phyloP scores from a whole-genome alignment of 2,888 invertebrate genomes.

The Pseudococcus viburni region DNA sequence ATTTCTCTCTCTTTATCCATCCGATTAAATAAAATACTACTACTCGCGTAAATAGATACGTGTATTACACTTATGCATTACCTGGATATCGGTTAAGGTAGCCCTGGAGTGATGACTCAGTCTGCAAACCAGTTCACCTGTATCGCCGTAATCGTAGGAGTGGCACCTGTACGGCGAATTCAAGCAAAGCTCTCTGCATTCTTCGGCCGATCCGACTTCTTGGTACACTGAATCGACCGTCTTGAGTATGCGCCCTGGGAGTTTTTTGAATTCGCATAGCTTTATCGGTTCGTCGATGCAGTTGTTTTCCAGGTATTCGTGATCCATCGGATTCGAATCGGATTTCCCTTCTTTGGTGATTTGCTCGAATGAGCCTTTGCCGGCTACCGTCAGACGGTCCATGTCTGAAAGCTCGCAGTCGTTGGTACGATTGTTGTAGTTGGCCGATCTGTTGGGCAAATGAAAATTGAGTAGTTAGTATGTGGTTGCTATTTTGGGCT shows the following conservation, averaged over 20 bases:
- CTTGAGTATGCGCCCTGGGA: slow-evolving; percentile 89
- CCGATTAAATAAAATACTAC: slow-evolving; percentile 22
- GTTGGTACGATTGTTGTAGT: slow-evolving; percentile 88
- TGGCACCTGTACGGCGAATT: slow-evolving; percentile 93
- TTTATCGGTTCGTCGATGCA: slow-evolving; percentile 95
- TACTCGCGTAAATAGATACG: slow-evolving; percentile 8
- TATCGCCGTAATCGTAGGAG: slow-evolving; percentile 94
- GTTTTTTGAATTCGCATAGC: slow-evolving; percentile 92
- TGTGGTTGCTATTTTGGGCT: no score
- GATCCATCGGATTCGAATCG: slow-evolving; percentile 70
- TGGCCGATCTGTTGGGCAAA: slow-evolving; percentile 82
- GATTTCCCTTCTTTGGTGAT: slow-evolving; percentile 74
- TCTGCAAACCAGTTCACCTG: slow-evolving; percentile 93
- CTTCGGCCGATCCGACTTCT: slow-evolving; percentile 89
- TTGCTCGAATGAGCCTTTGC: slow-evolving; percentile 83
- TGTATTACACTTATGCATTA: slow-evolving; percentile 70
- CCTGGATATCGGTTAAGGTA: slow-evolving; percentile 89
- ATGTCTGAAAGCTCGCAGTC: slow-evolving; percentile 91
- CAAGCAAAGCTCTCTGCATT: slow-evolving; percentile 89
- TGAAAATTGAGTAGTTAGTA: neutral
- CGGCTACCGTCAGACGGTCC: slow-evolving; percentile 91
- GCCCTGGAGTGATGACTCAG: slow-evolving; percentile 92
- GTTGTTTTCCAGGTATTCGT: slow-evolving; percentile 92
- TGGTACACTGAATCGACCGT: slow-evolving; percentile 95
- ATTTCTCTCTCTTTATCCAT: neutral